A percentile compares a stretch with the other conserved stretches of the same genome.
Conservation (phyloP, 2,113 vertebrate genomes). For the Jacana jacana region DNA sequence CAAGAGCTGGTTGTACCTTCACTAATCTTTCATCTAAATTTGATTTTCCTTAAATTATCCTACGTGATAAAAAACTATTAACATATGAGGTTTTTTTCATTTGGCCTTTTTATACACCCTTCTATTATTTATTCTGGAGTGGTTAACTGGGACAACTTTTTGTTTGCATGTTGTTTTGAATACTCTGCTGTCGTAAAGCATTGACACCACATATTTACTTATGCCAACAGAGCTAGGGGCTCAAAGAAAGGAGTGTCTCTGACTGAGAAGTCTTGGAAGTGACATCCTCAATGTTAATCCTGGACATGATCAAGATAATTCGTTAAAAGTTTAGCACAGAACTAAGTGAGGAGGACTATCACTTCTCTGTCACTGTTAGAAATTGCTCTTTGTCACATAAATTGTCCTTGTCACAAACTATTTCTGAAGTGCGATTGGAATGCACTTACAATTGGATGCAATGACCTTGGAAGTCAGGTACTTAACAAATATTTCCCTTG, state of each 20-base stretch:
- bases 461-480: conserved; percentile 19
- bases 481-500: not conserved
- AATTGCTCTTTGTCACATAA: not conserved
- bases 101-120: not conserved
- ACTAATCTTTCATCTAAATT: not conserved
- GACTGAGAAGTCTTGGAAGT: not conserved
- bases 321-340: not conserved
- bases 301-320: not conserved
- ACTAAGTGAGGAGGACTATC: not conserved
- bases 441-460: conserved; percentile 8
- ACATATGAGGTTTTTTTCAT: not conserved
- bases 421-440: conserved; percentile 6
- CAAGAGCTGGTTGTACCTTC: not conserved
- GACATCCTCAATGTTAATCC: not conserved
- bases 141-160: not conserved
- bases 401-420: not conserved
- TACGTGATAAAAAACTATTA: not conserved
- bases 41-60: not conserved
- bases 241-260: not conserved
- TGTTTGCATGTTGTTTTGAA: not conserved
- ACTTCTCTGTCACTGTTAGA: not conserved
- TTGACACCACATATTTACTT: not conserved
- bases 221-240: not conserved
- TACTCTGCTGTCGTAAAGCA: not conserved
- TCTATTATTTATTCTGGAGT: not conserved